Evolutionary conservation across 1,140 invertebrate species (phyloP).

Genomic region (Lepidurus packardi): DNA sequence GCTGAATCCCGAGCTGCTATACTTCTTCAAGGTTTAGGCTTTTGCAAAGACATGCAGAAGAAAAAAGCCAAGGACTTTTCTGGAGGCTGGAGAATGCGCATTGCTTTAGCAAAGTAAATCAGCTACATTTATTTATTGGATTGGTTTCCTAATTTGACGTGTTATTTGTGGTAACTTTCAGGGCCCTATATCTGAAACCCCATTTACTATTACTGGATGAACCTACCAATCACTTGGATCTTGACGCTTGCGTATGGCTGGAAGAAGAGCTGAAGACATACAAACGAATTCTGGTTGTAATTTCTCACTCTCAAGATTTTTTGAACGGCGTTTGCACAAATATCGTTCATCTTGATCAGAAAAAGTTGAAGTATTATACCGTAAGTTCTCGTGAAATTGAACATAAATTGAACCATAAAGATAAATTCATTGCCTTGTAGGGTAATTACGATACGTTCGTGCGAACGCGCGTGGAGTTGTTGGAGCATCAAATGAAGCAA

Average conservation of each 20-base stretch:
- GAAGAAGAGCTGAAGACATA: slow-evolving; percentile 96
- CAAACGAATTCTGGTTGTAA: slow-evolving; percentile 94
- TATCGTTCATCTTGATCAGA: slow-evolving; percentile 92
- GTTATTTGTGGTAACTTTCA: slow-evolving; percentile 31
- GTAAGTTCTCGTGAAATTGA: slow-evolving; percentile 52
- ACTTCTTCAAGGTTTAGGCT: slow-evolving; percentile 94
- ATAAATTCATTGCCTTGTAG: slow-evolving; percentile 42
- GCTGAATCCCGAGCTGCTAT: slow-evolving; percentile 89
- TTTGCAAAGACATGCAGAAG: slow-evolving; percentile 88
- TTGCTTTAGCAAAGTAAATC: slow-evolving; percentile 71
- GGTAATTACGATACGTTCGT: slow-evolving; percentile 95
- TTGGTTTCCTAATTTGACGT: slow-evolving; percentile 39
- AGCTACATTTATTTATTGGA: slow-evolving; percentile 41
- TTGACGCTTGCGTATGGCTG: slow-evolving; percentile 98
- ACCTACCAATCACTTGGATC: slow-evolving; percentile 63
- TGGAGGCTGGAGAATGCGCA: slow-evolving; percentile 98
- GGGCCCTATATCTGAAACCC: slow-evolving; percentile 68
- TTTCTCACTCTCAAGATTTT: slow-evolving; percentile 99
- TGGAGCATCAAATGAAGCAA: slow-evolving; percentile 98
- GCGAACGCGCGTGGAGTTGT: slow-evolving; percentile 80
- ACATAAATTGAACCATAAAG: too few relatives aligned
- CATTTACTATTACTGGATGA: slow-evolving; percentile 47
- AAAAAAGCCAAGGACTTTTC: slow-evolving; percentile 90
- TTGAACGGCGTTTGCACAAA: slow-evolving; percentile 99
- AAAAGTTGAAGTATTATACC: slow-evolving; percentile 88